These are phyloP conservation scores for Acrocephalus kingi DNA, from an alignment of 2,113 vertebrate genomes.

Conservation along the genomic window DNA sequence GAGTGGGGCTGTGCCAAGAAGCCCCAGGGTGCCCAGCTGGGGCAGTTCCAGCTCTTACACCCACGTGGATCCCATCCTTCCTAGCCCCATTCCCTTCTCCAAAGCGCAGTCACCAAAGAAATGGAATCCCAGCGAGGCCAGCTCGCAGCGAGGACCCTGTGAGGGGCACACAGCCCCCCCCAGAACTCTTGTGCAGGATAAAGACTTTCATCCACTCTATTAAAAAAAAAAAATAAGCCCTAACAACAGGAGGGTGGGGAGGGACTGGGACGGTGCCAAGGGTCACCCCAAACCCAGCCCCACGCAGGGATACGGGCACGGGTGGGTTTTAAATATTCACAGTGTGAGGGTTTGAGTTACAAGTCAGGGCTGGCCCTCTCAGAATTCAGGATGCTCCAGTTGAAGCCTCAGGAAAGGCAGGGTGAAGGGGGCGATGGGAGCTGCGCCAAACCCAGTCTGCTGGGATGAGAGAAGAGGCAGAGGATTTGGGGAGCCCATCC, in stretches of 20 bases:
- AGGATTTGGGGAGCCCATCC: neutral
- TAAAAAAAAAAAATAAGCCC: neutral
- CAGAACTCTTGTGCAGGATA: neutral
- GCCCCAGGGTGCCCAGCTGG: neutral
- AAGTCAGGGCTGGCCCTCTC: neutral
- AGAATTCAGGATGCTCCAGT: neutral
- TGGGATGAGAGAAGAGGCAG: neutral
- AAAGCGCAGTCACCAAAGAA: neutral
- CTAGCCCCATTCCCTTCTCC: neutral
- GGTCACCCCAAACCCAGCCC: neutral
- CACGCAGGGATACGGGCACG: rapidly evolving
- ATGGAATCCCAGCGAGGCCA: neutral
- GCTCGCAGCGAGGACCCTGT: neutral
- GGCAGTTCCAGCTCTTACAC: neutral
- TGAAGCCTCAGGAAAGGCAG: neutral
- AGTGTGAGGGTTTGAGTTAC: constrained; percentile 72
- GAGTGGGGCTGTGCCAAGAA: neutral
- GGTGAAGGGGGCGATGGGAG: neutral
- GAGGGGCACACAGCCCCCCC: neutral
- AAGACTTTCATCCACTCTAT: neutral
- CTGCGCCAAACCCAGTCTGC: neutral
- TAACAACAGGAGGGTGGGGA: neutral
- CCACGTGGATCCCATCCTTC: neutral
- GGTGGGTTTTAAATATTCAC: constrained; percentile 67
- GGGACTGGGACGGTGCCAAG: neutral